A percentile compares a stretch with the other conserved stretches of the same genome.
Evolutionary conservation across 2,888 invertebrate species (phyloP).

Genomic region (Lepidochitona cinerea): DNA sequence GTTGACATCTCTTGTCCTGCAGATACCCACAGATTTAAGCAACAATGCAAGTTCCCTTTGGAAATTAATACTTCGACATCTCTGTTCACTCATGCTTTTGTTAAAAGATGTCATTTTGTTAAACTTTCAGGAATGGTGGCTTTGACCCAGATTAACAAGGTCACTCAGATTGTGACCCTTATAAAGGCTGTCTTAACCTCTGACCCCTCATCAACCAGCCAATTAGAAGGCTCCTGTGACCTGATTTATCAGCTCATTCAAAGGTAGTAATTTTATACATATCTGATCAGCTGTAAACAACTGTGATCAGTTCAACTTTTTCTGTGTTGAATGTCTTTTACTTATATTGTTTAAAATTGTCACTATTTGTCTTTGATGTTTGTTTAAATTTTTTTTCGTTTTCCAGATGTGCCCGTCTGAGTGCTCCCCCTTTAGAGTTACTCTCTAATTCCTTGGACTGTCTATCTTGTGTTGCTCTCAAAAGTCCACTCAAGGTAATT

Average conservation of each 20-base stretch:
- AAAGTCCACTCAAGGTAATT: slow-evolving; percentile 48
- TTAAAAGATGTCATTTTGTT: background rate
- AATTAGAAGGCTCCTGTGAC: slow-evolving; percentile 43
- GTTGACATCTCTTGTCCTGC: too few species aligned
- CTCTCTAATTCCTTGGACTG: slow-evolving; percentile 59
- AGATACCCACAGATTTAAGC: too few species aligned
- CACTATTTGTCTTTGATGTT: too few species aligned
- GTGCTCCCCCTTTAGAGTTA: slow-evolving; percentile 60
- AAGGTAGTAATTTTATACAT: slow-evolving; percentile 37
- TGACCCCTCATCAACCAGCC: slow-evolving; percentile 43
- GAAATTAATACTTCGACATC: too few species aligned
- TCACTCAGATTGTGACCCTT: slow-evolving; percentile 50
- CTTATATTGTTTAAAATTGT: background rate
- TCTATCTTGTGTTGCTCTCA: slow-evolving; percentile 53
- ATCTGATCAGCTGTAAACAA: background rate
- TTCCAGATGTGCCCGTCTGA: slow-evolving; percentile 56
- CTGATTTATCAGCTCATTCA: slow-evolving; percentile 52
- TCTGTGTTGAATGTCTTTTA: too few species aligned
- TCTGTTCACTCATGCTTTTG: too few species aligned
- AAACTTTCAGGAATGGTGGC: slow-evolving; percentile 51
- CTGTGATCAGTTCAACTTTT: too few species aligned
- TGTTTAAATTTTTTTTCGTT: too few species aligned
- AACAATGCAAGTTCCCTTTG: too few species aligned
- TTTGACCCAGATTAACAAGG: slow-evolving; percentile 41
- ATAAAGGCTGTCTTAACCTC: slow-evolving; percentile 50